Evolutionary conservation across 1,140 invertebrate species (phyloP).

Genomic region (Cryptotermes secundus): DNA sequence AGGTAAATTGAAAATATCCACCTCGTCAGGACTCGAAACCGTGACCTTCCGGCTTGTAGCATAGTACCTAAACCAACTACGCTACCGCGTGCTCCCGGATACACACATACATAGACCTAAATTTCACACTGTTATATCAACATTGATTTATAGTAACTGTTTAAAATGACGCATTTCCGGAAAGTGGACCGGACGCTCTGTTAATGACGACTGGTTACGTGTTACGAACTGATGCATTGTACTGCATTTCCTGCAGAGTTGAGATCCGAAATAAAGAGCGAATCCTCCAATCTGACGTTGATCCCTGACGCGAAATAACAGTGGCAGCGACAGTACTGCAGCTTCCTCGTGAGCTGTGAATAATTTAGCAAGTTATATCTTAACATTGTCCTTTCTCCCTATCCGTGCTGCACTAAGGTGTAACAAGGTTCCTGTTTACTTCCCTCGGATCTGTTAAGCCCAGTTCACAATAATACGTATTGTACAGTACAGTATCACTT

Average conservation of each 20-base stretch:
- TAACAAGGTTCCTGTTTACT: neutral
- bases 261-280: neutral
- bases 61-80: no score
- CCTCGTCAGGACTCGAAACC: no score
- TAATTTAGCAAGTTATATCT: slow-evolving; percentile 28
- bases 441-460: neutral
- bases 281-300: neutral
- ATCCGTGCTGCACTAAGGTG: neutral
- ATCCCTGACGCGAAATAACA: neutral
- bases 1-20: no score
- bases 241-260: neutral
- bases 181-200: no score
- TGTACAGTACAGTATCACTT: neutral
- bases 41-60: no score
- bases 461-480: neutral
- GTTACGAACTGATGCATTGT: no score
- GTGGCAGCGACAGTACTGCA: neutral
- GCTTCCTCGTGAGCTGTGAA: slow-evolving; percentile 8
- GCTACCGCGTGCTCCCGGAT: no score
- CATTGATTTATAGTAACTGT: no score
- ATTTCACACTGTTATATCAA: no score
- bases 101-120: no score
- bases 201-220: no score
- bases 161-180: no score
- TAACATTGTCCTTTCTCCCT: slow-evolving; percentile 24